Percentiles rank a stretch among this genome's conserved stretches.
Conservation (phyloP, 2,797 vertebrate genomes). For the Hoplostethus mediterraneus region DNA sequence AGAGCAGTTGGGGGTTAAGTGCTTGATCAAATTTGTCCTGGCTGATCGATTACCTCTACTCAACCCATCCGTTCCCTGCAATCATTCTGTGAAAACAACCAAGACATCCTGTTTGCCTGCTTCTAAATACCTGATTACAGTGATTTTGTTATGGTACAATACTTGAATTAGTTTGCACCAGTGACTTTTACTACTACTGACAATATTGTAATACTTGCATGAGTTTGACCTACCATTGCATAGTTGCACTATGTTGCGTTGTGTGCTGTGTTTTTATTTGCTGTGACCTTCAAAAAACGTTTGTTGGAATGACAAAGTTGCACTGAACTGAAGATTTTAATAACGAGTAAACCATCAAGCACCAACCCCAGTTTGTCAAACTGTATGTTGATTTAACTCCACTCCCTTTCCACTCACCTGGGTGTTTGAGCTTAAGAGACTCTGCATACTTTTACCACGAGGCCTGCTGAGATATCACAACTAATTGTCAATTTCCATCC, state of each 20-base stretch:
- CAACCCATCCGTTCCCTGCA: no score
- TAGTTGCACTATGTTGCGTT: conserved; percentile 13
- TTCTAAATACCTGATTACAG: no score
- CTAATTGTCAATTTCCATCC: conserved; percentile 21
- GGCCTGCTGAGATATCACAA: conserved; percentile 18
- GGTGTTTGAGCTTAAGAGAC: neutral
- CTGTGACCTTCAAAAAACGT: neutral
- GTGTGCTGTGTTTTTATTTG: conserved; percentile 2
- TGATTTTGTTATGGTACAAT: no score
- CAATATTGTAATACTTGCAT: no score
- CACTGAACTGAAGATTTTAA: no score
- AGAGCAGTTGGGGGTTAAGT: no score
- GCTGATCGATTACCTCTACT: no score
- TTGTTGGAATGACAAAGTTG: neutral
- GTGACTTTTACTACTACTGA: no score
- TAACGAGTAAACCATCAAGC: conserved; percentile 3
- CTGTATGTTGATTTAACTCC: conserved; percentile 1
- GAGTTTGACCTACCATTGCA: neutral
- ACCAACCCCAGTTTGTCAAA: neutral
- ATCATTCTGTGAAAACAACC: no score
- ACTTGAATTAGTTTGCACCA: no score
- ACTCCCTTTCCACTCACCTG: conserved; percentile 1
- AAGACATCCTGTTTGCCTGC: no score
- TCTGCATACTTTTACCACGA: neutral
- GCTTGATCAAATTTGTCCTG: no score